A percentile compares a stretch with the other conserved stretches of the same genome.
These are phyloP conservation scores for Pollenia angustigena DNA, from an alignment of 2,888 invertebrate species.

Conservation along the genomic window DNA sequence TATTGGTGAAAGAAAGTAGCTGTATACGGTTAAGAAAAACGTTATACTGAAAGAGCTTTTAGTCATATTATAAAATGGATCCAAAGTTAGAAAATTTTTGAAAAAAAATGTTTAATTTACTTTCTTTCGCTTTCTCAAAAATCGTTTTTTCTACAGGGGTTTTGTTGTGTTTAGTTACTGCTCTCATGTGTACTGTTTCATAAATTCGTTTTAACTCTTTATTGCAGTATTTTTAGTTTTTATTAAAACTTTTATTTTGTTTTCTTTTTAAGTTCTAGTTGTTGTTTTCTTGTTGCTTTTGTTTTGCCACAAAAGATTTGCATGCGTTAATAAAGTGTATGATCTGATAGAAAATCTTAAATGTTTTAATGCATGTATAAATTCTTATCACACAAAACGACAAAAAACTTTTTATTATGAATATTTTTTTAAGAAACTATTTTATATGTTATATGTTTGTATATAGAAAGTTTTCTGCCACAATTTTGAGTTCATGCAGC, in stretches of 20 bases:
- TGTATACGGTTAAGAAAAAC: too few species aligned
- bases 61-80: too few species aligned
- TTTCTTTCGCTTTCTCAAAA: too few species aligned
- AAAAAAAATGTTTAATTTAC: too few species aligned
- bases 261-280: neutral
- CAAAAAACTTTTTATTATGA: slow-evolving; percentile 57
- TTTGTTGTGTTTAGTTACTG: neutral
- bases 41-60: too few species aligned
- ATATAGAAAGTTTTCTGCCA: neutral
- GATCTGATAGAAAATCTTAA: slow-evolving; percentile 67
- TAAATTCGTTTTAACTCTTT: neutral
- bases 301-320: slow-evolving; percentile 43
- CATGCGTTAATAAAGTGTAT: slow-evolving; percentile 65
- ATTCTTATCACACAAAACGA: slow-evolving; percentile 44
- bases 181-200: neutral
- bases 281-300: slow-evolving; percentile 2
- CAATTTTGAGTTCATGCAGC: neutral
- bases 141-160: neutral
- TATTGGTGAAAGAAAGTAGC: too few species aligned
- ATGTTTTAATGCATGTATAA: slow-evolving; percentile 59
- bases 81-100: neutral
- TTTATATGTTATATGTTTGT: neutral
- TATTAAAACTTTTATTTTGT: neutral
- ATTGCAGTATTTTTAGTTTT: neutral
- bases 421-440: slow-evolving; percentile 30